These are phyloP conservation scores for Volucella zonaria DNA, from an alignment of 2,888 invertebrate genomes.

Conservation along the genomic window DNA sequence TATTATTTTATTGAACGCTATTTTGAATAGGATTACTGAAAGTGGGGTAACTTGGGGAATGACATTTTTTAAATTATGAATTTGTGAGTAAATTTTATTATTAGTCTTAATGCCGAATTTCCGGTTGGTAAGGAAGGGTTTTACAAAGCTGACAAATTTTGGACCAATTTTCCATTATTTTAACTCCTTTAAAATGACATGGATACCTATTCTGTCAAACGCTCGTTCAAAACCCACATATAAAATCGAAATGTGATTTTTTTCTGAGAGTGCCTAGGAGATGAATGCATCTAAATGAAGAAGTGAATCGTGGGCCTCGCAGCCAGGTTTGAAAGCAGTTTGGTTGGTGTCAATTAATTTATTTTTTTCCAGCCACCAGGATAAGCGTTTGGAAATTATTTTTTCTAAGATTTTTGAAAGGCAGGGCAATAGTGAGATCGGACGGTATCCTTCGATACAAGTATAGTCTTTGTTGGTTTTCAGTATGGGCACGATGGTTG, in stretches of 20 bases:
- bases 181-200: too few relatives aligned
- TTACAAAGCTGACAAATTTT: too few relatives aligned
- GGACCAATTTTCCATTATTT: too few relatives aligned
- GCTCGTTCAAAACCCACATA: slow-evolving; percentile 19
- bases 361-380: slow-evolving; percentile 42
- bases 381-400: slow-evolving; percentile 37
- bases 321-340: slow-evolving; percentile 45
- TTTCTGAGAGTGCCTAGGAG: slow-evolving; percentile 31
- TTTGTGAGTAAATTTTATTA: not conserved
- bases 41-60: not conserved
- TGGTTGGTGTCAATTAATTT: slow-evolving; percentile 42
- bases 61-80: not conserved
- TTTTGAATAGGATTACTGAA: not conserved
- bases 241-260: slow-evolving; percentile 33
- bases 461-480: slow-evolving; percentile 29
- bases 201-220: too few relatives aligned
- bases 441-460: slow-evolving; percentile 29
- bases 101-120: not conserved
- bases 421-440: slow-evolving; percentile 44
- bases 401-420: slow-evolving; percentile 44
- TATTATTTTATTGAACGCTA: not conserved
- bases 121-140: too few relatives aligned
- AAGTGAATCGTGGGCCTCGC: slow-evolving; percentile 37
- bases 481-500: slow-evolving; percentile 15
- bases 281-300: slow-evolving; percentile 48